phyloP scores from a whole-genome alignment of 2,797 vertebrate genomes.

The Phoeniculus purpureus region DNA sequence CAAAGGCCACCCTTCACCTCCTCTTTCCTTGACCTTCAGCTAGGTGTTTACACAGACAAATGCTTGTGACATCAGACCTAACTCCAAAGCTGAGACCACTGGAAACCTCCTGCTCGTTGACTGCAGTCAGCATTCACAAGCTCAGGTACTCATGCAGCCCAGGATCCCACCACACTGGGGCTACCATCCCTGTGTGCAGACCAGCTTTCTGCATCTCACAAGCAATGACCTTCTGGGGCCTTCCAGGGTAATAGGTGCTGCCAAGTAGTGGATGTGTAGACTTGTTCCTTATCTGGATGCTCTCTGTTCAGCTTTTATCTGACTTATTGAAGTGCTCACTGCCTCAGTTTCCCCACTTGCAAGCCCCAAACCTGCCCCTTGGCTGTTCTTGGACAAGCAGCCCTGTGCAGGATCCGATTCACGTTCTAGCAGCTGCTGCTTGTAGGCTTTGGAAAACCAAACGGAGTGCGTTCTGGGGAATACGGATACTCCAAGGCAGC shows the following conservation, averaged over 20 bases:
- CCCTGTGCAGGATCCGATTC: neutral
- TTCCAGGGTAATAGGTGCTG: neutral
- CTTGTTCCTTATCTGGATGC: neutral
- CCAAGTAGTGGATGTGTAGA: neutral
- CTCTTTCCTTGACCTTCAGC: neutral
- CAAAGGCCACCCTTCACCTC: neutral
- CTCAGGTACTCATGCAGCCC: neutral
- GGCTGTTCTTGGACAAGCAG: neutral
- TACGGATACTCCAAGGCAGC: neutral
- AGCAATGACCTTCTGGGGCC: neutral
- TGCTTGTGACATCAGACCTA: neutral
- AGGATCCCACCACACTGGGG: accelerated
- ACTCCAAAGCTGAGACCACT: neutral
- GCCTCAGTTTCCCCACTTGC: neutral
- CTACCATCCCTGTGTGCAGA: neutral
- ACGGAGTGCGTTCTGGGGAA: neutral
- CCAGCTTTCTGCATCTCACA: neutral
- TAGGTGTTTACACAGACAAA: neutral
- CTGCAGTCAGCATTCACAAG: neutral
- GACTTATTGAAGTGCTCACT: neutral
- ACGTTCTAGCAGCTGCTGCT: neutral
- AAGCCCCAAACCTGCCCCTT: neutral
- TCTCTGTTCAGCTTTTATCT: neutral
- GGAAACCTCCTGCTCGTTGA: neutral
- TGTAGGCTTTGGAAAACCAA: neutral